These are phyloP conservation scores for Acropora tenuis DNA, from an alignment of 64 coral and sea anemone species.

Conservation along the genomic window DNA sequence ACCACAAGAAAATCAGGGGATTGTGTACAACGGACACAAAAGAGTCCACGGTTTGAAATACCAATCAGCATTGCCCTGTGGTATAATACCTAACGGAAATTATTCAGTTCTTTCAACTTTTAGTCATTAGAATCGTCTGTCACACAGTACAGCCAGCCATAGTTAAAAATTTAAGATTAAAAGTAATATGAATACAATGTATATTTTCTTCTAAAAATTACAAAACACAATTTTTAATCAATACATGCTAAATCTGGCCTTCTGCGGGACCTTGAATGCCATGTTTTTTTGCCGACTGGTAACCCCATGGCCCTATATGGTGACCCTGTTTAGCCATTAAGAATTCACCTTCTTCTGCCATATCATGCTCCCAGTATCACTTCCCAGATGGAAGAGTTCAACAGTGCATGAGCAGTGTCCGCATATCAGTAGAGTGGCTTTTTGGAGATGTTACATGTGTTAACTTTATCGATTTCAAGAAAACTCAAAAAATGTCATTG, in stretches of 20 bases:
- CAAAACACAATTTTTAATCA: too few species aligned
- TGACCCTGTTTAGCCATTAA: background rate
- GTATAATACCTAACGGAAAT: conserved; percentile 15
- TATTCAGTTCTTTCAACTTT: background rate
- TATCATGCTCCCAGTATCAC: background rate
- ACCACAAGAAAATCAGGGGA: conserved; percentile 7
- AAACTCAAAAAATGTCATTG: conserved; percentile 4
- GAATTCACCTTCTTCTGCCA: background rate
- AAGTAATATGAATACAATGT: too few species aligned
- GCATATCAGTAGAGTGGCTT: conserved; percentile 23
- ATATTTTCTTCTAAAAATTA: too few species aligned
- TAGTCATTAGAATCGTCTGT: background rate
- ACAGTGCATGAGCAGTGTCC: conserved; percentile 6
- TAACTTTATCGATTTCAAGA: background rate
- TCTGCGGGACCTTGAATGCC: background rate
- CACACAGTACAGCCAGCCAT: background rate
- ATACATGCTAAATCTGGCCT: conserved; percentile 27
- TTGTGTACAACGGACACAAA: too few species aligned
- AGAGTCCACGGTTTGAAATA: too few species aligned
- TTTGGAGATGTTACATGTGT: conserved; percentile 13
- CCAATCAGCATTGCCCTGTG: conserved; percentile 26
- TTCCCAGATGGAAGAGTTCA: conserved; percentile 1
- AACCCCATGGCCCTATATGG: too few species aligned
- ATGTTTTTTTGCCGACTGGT: background rate
- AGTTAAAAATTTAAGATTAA: too few species aligned